Base-by-base conservation (phyloP, 2,888 invertebrate genomes). In the Sacculina carcini region DNA sequence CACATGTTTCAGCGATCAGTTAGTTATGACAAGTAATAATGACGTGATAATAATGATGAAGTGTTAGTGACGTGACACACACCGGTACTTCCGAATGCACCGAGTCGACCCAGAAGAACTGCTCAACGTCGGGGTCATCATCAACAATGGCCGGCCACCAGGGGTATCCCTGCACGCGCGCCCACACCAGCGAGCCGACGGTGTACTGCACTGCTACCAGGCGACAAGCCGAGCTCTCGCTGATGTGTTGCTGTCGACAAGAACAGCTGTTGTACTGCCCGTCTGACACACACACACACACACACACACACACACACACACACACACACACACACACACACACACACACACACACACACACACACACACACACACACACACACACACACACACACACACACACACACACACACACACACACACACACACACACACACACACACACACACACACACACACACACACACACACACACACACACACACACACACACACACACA, bases 121-220 rank as follows among this genome's bases (percentile, higher is more conserved):
- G 69, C 55, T 73, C 72, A 0, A 66, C 65, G 55, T 77, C 74
- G 0, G 77, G 76, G 58, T 73, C 73, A 60, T 76, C 75, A 55
- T 77, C 77, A 1, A 79, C 71, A 69, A 79, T 74, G 2, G 73
- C 78, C 3, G 78, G 78, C 77, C 77, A 78, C 75, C 75, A 77
- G 2, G 77, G 77, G 66, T 68, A 76, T 24, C 74, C 74, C 0
- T 64, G 57, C 55, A 74, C 56, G 34, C 67, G 70, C 0, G 73
- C 78, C 74, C 76, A 74, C 0, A 78, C 78, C 36, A 79, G 57
- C 19, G 77, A 76, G 1, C 78, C 78, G 5, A 74, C 72, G 3
- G 73, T 70, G 58, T 71, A 78, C 53, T 66, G 62, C 58, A 71
- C 73, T 56, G 73, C 68, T 28, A 78, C 73, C 29, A 74, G 61